Evolutionary conservation across 2,888 invertebrate genomes (phyloP).

Genomic region (Suillia variegata): DNA sequence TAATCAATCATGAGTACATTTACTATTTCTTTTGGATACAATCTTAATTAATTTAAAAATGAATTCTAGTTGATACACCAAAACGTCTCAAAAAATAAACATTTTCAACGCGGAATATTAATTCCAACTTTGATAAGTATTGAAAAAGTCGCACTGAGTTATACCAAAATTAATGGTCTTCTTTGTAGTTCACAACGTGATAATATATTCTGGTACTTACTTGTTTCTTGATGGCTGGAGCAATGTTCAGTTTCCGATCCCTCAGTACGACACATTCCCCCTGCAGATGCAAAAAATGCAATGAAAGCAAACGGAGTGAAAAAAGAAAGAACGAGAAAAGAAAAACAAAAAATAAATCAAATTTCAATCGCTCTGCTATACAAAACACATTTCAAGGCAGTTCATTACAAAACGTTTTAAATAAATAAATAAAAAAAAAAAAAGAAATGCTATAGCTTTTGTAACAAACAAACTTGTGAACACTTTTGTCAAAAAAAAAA

Average conservation of each 20-base stretch:
- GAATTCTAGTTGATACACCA: too few species aligned
- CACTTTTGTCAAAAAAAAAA: constrained; percentile 24
- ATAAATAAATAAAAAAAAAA: too few species aligned
- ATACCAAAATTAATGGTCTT: too few species aligned
- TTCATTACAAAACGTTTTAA: constrained; percentile 40
- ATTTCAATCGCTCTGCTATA: constrained; percentile 24
- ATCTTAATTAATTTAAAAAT: too few species aligned
- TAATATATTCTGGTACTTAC: too few species aligned
- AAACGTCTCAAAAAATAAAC: too few species aligned
- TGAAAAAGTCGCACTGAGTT: too few species aligned
- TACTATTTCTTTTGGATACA: too few species aligned
- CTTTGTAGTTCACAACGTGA: too few species aligned
- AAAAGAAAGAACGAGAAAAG: constrained; percentile 24
- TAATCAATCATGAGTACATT: too few species aligned
- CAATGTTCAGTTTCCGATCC: constrained; percentile 83
- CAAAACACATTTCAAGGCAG: constrained; percentile 28
- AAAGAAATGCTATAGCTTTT: constrained; percentile 42
- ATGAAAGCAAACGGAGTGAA: constrained; percentile 20
- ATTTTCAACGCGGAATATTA: too few species aligned
- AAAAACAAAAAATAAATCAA: constrained; percentile 25
- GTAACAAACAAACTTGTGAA: constrained; percentile 34
- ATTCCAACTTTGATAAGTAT: too few species aligned
- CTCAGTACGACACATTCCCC: constrained; percentile 77
- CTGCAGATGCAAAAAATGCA: constrained; percentile 53
- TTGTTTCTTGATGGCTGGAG: constrained; percentile 86